Percentiles rank a stretch among this genome's conserved stretches.
Evolutionary conservation across 2,797 vertebrate species (phyloP).

Genomic region (Okamejei kenojei): DNA sequence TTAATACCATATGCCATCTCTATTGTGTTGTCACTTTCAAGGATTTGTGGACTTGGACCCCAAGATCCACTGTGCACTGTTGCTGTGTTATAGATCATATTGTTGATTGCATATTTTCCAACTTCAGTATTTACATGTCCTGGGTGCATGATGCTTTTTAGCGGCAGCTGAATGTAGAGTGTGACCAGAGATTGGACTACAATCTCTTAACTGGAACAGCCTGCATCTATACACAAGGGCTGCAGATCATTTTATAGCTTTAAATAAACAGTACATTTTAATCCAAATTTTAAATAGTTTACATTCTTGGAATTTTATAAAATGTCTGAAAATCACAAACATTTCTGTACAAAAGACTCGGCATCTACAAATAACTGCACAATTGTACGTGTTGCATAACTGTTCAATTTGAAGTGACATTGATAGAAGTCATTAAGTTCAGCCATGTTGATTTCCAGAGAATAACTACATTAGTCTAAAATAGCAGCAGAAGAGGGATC

Average conservation of each 20-base stretch:
- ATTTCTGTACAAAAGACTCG: neutral
- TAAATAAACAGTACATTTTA: neutral
- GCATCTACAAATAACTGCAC: constrained; percentile 1
- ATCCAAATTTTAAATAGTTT: neutral
- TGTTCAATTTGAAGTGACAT: constrained; percentile 45
- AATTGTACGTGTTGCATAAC: constrained; percentile 41
- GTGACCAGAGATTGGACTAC: neutral
- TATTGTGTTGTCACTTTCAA: too few relatives aligned
- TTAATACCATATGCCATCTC: too few relatives aligned
- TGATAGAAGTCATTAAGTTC: neutral
- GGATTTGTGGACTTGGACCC: too few relatives aligned
- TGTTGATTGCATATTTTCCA: too few relatives aligned
- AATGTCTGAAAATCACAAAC: neutral
- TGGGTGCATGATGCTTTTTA: neutral
- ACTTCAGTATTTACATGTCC: neutral
- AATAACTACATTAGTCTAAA: neutral
- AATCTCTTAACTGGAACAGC: neutral
- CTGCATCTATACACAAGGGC: neutral
- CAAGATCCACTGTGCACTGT: too few relatives aligned
- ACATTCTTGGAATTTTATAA: neutral
- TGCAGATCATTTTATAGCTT: neutral
- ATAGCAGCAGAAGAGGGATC: neutral
- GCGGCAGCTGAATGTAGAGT: neutral
- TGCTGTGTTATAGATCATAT: too few relatives aligned
- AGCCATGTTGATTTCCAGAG: neutral